Conservation (phyloP, 92 coral and sea anemone species). For the Meandrina meandrites region DNA sequence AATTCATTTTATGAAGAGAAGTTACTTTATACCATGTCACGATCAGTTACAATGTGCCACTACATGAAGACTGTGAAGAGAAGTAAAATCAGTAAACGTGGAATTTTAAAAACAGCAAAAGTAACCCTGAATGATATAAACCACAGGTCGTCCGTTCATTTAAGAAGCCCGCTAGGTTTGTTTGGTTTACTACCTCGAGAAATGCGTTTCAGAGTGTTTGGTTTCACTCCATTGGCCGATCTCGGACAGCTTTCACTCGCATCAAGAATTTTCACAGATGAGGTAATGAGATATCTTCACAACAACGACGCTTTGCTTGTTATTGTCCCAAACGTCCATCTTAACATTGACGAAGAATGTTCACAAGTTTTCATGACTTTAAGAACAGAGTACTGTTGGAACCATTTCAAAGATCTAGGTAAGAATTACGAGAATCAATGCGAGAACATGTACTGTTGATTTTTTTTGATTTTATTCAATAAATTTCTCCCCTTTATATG, state of each 20-base stretch:
- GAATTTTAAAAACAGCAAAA: slow-evolving; percentile 27
- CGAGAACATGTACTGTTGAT: no score
- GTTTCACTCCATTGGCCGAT: slow-evolving; percentile 67
- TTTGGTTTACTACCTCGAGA: slow-evolving; percentile 82
- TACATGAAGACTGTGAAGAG: slow-evolving; percentile 90
- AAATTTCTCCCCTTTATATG: not conserved
- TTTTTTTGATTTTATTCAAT: not conserved
- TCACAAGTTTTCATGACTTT: slow-evolving; percentile 44
- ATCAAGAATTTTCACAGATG: slow-evolving; percentile 79
- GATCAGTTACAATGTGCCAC: slow-evolving; percentile 62
- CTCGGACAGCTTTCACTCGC: slow-evolving; percentile 83
- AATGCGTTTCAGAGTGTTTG: slow-evolving; percentile 74
- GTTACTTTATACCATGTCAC: slow-evolving; percentile 35
- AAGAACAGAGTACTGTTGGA: slow-evolving; percentile 57
- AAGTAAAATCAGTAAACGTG: slow-evolving; percentile 51
- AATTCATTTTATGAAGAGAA: not conserved
- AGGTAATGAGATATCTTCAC: slow-evolving; percentile 70
- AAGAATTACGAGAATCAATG: slow-evolving; percentile 11
- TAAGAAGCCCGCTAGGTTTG: slow-evolving; percentile 62
- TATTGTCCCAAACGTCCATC: slow-evolving; percentile 69
- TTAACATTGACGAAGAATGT: slow-evolving; percentile 37
- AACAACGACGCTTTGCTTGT: slow-evolving; percentile 78
- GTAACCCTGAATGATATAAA: slow-evolving; percentile 6
- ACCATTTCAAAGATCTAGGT: slow-evolving; percentile 90
- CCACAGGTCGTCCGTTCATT: slow-evolving; percentile 17